Evolutionary conservation across 2,797 vertebrate genomes (phyloP).

Genomic region (Pseudocheirus occidentalis): DNA sequence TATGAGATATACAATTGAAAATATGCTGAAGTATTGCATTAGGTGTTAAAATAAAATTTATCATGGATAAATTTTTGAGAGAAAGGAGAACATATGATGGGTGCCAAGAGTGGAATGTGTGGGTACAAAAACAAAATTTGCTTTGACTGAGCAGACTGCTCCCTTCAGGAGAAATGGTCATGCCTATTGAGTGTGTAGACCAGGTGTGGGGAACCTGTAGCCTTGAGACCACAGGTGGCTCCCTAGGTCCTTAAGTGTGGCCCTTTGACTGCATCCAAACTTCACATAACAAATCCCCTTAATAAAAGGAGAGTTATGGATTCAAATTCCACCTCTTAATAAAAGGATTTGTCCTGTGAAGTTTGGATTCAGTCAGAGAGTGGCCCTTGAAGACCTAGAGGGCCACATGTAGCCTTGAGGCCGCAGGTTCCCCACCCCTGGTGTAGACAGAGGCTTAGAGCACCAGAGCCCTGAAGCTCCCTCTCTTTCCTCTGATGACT

Average conservation of each 20-base stretch:
- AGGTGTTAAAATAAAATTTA: no score
- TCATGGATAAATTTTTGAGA: not conserved
- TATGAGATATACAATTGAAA: not conserved
- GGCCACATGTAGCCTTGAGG: no score
- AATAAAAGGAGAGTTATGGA: no score
- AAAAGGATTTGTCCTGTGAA: no score
- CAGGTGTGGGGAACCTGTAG: not conserved
- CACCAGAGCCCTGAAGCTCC: constrained; percentile 34
- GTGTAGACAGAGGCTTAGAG: constrained; percentile 26
- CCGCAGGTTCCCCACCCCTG: no score
- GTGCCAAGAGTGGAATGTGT: not conserved
- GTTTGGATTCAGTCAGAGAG: no score
- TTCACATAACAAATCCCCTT: no score
- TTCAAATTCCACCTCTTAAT: no score
- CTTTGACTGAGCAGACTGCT: not conserved
- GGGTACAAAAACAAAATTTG: constrained; percentile 25
- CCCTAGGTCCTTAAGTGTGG: no score
- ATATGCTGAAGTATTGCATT: not conserved
- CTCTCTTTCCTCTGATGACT: constrained; percentile 30
- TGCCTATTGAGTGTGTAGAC: constrained; percentile 28
- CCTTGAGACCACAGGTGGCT: no score
- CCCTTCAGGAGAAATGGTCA: constrained; percentile 45
- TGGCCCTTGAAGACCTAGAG: no score
- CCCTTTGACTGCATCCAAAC: no score
- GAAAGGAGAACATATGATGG: not conserved